These are phyloP conservation scores for Julus scandinavius DNA, from an alignment of 2,888 invertebrate species.

Conservation along the genomic window DNA sequence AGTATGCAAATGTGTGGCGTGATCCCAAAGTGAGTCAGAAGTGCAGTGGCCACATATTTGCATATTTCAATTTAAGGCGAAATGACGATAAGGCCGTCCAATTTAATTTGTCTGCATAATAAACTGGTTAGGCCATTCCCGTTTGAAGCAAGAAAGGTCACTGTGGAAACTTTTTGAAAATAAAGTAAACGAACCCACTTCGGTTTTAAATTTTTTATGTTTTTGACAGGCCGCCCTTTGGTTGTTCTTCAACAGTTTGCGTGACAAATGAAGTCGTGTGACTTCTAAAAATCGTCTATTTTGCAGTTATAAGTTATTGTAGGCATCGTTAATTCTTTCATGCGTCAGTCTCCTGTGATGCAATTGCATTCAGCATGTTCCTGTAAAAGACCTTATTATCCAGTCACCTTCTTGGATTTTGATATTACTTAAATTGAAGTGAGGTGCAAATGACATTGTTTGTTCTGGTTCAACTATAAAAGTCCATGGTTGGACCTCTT, in stretches of 20 bases:
- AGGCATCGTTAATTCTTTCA: not conserved
- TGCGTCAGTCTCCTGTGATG: conserved; percentile 32
- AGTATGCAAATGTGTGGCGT: not conserved
- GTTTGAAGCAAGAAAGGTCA: not conserved
- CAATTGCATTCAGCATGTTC: not conserved
- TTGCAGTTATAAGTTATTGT: not conserved
- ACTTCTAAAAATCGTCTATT: not conserved
- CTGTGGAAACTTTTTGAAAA: not conserved
- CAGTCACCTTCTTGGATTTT: conserved; percentile 17
- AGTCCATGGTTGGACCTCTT: not conserved
- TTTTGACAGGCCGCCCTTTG: not conserved
- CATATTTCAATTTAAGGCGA: not conserved
- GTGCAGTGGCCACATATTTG: not conserved
- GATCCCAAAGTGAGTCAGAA: not conserved
- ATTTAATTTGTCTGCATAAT: not conserved
- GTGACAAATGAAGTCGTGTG: not conserved
- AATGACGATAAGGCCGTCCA: not conserved
- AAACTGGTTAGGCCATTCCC: not conserved
- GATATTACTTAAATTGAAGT: not conserved
- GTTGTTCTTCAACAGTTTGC: not conserved
- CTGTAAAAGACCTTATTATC: conserved; percentile 29
- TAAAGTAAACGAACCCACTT: not conserved
- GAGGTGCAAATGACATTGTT: conserved; percentile 42
- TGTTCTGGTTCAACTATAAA: not conserved
- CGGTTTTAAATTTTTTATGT: no score